Conservation (phyloP, 2,113 vertebrate species). For the Apodemus speciosus region DNA sequence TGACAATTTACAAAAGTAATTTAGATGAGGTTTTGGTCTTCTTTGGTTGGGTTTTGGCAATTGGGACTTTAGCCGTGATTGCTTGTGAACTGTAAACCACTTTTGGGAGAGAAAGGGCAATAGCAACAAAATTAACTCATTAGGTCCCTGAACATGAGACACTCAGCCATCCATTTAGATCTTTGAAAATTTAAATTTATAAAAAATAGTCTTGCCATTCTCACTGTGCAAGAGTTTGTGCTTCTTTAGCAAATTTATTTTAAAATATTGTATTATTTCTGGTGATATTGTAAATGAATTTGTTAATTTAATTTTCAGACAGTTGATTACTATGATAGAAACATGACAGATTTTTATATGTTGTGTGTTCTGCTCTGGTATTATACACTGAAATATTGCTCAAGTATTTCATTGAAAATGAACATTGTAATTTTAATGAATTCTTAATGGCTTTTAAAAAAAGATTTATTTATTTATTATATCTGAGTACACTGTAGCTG, state of each 20-base stretch:
- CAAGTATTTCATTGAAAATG: neutral
- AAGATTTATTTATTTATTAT: too few relatives aligned
- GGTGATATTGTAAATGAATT: neutral
- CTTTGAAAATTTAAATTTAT: constrained; percentile 8
- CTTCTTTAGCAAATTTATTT: neutral
- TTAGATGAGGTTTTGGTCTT: neutral
- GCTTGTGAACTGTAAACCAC: neutral
- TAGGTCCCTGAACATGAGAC: neutral
- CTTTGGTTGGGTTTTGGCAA: neutral
- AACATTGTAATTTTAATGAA: neutral
- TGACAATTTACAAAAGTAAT: neutral
- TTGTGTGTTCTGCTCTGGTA: neutral
- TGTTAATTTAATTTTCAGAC: constrained; percentile 15
- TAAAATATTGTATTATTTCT: neutral
- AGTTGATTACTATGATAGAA: neutral
- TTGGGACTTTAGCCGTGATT: neutral
- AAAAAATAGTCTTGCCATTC: neutral
- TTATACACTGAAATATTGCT: neutral
- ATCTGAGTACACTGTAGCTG: too few relatives aligned
- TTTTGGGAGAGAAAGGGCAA: neutral
- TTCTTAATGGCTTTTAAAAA: neutral
- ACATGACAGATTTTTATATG: neutral
- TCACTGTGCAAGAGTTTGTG: neutral
- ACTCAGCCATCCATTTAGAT: neutral
- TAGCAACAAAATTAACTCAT: neutral